Evolutionary conservation across 2,797 vertebrate genomes (phyloP).

Genomic region (Heteromormyrus szaboi): DNA sequence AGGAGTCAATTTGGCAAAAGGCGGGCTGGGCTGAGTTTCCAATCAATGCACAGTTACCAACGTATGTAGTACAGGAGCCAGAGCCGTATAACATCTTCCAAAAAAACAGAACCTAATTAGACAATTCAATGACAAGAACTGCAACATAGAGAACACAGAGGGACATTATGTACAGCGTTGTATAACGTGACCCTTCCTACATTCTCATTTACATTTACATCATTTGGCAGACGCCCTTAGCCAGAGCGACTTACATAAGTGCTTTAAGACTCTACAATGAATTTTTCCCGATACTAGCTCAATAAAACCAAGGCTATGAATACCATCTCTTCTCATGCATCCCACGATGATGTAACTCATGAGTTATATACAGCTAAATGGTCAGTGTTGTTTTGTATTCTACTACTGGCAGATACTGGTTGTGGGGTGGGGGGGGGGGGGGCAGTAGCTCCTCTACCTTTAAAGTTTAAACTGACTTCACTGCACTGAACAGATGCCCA

Average conservation of each 20-base stretch:
- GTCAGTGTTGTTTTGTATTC: neutral
- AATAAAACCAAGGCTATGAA: no score
- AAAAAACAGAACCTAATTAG: neutral
- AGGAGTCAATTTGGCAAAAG: neutral
- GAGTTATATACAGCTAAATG: neutral
- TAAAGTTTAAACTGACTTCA: neutral
- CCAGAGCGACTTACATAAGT: no score
- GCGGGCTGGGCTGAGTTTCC: neutral
- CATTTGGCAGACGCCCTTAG: no score
- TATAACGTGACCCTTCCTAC: neutral
- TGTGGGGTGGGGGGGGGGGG: neutral
- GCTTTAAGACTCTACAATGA: no score
- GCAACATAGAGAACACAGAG: neutral
- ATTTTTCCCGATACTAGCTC: no score
- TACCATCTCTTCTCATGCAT: neutral
- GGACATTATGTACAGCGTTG: neutral
- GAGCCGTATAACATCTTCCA: neutral
- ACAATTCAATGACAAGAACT: neutral
- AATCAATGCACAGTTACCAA: neutral
- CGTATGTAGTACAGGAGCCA: neutral
- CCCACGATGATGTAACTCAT: neutral
- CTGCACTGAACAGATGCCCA: neutral
- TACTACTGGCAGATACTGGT: neutral
- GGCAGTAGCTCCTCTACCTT: neutral
- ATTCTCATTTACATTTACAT: neutral